These are phyloP conservation scores for Triops cancriformis DNA, from an alignment of 1,140 invertebrate genomes.

Conservation along the genomic window DNA sequence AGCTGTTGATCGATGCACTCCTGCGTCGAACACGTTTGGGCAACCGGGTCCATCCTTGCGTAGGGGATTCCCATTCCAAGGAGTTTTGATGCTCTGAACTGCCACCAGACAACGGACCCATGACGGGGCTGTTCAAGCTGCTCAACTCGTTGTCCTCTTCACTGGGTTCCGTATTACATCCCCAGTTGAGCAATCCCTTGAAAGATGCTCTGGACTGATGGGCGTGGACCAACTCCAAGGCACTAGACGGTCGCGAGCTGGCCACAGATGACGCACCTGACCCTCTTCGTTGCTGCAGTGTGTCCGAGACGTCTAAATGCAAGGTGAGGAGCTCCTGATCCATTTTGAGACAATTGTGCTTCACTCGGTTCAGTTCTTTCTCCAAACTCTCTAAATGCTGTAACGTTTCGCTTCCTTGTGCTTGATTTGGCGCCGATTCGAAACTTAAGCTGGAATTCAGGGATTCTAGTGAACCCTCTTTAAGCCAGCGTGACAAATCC, in stretches of 20 bases:
- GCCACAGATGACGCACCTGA: conserved; percentile 9
- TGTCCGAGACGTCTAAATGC: conserved; percentile 32
- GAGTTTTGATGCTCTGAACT: conserved; percentile 19
- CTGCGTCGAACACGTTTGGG: conserved; percentile 13
- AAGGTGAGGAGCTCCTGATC: conserved; percentile 36
- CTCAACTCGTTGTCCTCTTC: conserved; percentile 27
- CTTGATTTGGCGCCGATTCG: conserved; percentile 31
- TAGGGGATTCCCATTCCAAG: conserved; percentile 31
- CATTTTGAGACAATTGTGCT: conserved; percentile 35
- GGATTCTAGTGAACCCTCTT: conserved; percentile 35
- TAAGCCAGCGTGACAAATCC: conserved; percentile 19
- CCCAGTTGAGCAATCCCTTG: conserved; percentile 23
- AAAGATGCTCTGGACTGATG: conserved; percentile 16
- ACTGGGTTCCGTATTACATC: conserved; percentile 32
- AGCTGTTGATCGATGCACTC: conserved; percentile 18
- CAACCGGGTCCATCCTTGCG: conserved; percentile 31
- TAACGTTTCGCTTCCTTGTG: conserved; percentile 28
- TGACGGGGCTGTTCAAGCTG: conserved; percentile 30
- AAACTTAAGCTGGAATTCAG: conserved; percentile 35
- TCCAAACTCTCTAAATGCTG: conserved; percentile 34
- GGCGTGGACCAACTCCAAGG: conserved; percentile 23
- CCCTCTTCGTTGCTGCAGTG: background rate
- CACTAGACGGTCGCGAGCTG: conserved; percentile 14
- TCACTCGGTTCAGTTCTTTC: conserved; percentile 35
- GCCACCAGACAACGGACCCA: conserved; percentile 30